Conservation (phyloP, 2,113 vertebrate genomes). For the Elachura formosa region DNA sequence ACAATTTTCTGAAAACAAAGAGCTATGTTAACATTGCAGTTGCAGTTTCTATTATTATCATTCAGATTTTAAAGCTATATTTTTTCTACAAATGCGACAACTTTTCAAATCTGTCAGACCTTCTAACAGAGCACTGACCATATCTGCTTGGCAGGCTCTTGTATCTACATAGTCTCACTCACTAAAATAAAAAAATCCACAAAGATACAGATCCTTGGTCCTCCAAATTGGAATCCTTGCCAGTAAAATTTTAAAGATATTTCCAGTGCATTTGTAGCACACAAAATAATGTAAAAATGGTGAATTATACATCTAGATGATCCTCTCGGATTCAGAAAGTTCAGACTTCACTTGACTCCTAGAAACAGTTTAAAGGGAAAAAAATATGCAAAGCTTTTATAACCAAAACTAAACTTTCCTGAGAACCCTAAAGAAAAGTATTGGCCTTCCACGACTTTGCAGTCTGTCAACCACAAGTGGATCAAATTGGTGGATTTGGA, state of each 20-base stretch:
- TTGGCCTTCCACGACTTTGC: background rate
- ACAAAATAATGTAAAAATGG: background rate
- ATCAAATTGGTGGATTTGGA: background rate
- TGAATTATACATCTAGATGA: background rate
- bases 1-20: background rate
- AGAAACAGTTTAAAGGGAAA: background rate
- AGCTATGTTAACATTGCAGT: fast-evolving
- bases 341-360: background rate
- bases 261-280: background rate
- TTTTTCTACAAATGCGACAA: background rate
- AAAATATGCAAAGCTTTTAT: fast-evolving
- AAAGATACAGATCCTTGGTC: background rate
- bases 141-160: background rate
- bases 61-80: background rate
- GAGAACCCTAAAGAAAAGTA: background rate
- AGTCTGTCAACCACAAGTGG: background rate
- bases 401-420: background rate
- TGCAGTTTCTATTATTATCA: background rate
- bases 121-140: background rate
- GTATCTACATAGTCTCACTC: background rate
- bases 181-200: background rate
- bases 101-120: background rate
- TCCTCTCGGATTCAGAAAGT: background rate
- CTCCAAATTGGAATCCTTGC: background rate
- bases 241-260: background rate